Percentiles rank a stretch among this genome's conserved stretches.
phyloP scores from a whole-genome alignment of 2,113 vertebrate species.

The Todiramphus saurophagus region DNA sequence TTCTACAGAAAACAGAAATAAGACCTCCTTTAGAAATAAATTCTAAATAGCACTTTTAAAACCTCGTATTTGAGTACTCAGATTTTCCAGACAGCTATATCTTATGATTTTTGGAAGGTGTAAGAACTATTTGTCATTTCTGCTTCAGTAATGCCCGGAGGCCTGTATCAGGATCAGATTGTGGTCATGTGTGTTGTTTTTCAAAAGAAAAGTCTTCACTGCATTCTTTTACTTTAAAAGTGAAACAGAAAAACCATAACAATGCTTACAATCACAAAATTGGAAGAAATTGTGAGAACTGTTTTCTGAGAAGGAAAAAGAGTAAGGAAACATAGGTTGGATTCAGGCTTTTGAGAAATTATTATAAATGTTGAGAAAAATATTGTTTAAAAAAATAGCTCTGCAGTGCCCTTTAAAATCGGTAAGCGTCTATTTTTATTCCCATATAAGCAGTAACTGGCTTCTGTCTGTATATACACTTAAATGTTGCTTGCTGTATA shows the following conservation, averaged over 20 bases:
- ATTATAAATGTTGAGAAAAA: conserved; percentile 64
- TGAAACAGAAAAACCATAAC: not conserved
- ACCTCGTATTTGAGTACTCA: not conserved
- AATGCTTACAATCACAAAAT: not conserved
- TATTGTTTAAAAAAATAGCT: conserved; percentile 54
- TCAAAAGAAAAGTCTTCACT: conserved; percentile 8
- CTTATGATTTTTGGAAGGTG: not conserved
- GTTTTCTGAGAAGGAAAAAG: conserved; percentile 36
- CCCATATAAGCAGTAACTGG: conserved; percentile 62
- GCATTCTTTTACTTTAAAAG: conserved; percentile 29
- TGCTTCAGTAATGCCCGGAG: not conserved
- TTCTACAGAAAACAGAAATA: not conserved
- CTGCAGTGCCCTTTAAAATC: conserved; percentile 63
- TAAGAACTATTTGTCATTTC: conserved; percentile 1
- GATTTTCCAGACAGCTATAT: not conserved
- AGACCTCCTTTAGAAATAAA: not conserved
- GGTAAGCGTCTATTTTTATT: conserved; percentile 55
- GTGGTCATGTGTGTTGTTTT: not conserved
- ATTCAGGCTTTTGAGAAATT: conserved; percentile 45
- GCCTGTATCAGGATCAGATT: not conserved
- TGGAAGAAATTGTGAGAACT: conserved; percentile 14
- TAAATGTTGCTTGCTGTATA: conserved; percentile 65
- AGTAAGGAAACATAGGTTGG: conserved; percentile 20
- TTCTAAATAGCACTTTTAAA: not conserved
- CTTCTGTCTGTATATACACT: conserved; percentile 54